Base-by-base conservation (phyloP, 2,797 vertebrate species). In the Luscinia luscinia region DNA sequence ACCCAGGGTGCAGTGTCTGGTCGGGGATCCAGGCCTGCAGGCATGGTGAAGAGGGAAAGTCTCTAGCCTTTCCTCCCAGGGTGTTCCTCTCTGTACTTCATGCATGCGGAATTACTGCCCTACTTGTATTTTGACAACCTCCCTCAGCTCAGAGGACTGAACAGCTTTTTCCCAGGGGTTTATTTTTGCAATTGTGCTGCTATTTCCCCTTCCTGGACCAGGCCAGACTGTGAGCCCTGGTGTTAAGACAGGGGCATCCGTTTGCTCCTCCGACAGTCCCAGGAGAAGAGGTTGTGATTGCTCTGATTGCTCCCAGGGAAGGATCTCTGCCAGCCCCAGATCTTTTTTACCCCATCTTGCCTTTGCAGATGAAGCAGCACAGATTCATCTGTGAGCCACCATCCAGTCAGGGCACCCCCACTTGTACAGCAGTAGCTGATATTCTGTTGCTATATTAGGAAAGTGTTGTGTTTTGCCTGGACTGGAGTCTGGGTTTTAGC, bases 171-270 rank as follows among this genome's bases (percentile, higher is more conserved):
- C 62, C 58, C 84, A 77, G 41, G 64, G 67, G 63, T 87, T 95
- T 94, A 75, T 93, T 88, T 93, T 87, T 77, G 45, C 52, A 66
- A 19, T 55, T 59, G 70, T 89, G 36, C 74, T 90, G 77, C 63
- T 89, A 49, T 83, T 93, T 93, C 78, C 86, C 81, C 21, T 90
- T 84, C 78, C 89, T 79, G 52, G 20, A 49, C 28, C 16, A 20
- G 86, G 27, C 51, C 46, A 91, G 73, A 46, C 57, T 2, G 3
- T 45, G 17, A 81, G 45, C 34, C n/a, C 28, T 84, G 27, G 18
- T 51, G 49, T 83, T 82, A 69, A 54, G 72, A 59, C 6, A 27
- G 48, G 46, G 77, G 40, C 55, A 81, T 66, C 80, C 30, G 2
- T 88, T 88, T 86, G 43, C 46, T 92, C n/a, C 76, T 88, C 23